Evolutionary conservation across 2,888 invertebrate genomes (phyloP), one percentile per base, ranked within the genome.

Genomic region (Lasioglossum villosulum): DNA sequence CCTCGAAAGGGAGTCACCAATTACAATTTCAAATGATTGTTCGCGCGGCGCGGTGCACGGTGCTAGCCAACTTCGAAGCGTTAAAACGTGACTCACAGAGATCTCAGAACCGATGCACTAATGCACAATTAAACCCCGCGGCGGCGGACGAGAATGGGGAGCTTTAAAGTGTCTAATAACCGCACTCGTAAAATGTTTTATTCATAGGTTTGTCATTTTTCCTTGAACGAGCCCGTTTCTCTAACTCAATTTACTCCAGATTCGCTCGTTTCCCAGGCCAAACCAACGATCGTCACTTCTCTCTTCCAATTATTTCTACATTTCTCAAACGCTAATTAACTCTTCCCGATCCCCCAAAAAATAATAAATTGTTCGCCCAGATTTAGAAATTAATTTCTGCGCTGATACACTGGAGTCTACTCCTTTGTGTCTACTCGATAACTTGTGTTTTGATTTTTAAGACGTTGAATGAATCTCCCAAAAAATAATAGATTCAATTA

Each of bases 21-120:
- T 84, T 83, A 84, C 34, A 84, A 84, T 84, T 84, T 84, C 71
- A 78, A 84, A 84, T 83, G 10, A 63, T 78, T 71, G 68, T 37
- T 56, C 34, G n/a, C 34, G n/a, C 52, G 63, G 27, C 34, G n/a
- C 52, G 63, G 34, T 27, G 27, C 14, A 39, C 84, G n/a, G 56
- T 42, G 75, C 48, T 73, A 52, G 52, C 66, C 75, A 16, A 52
- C 75, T 34, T 66, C 72, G 52, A 72, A 73, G 78, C 84, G 83
- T 83, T 68, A 78, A 83, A 84, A 77, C 78, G 78, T 84, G 84
- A 83, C 84, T 83, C 78, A 73, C 74, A 4, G 78, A 83, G 84
- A 78, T 83, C 84, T 75, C 70, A 70, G 84, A 78, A 84, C 78
- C 74, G 75, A 84, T 83, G 84, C 70, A 83, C 75, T 78, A 78